These are phyloP conservation scores for Odontophorus gujanensis DNA, from an alignment of 2,113 vertebrate genomes.

Conservation along the genomic window DNA sequence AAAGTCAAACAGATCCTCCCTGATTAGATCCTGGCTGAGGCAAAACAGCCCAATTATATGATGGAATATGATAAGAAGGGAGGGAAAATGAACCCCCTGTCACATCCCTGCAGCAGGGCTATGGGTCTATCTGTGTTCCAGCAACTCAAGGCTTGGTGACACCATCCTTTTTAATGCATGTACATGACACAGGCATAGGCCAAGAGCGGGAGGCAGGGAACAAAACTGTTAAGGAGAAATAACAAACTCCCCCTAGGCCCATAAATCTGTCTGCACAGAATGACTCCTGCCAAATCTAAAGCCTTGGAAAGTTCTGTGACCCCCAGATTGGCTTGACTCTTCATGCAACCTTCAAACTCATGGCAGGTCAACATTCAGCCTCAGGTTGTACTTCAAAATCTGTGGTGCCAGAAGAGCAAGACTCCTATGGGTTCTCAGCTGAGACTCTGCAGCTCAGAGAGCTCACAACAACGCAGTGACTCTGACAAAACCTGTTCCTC, in stretches of 20 bases:
- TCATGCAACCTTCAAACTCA: not conserved
- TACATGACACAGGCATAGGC: not conserved
- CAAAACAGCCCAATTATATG: conserved; percentile 27
- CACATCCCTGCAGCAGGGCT: not conserved
- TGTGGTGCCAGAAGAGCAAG: not conserved
- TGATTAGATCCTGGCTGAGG: conserved; percentile 67
- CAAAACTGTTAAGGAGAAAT: not conserved
- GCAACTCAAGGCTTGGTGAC: not conserved
- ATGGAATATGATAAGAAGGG: not conserved
- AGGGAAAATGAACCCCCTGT: not conserved
- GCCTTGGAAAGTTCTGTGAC: not conserved
- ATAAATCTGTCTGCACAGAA: not conserved
- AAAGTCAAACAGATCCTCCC: conserved; percentile 65
- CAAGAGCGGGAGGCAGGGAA: not conserved
- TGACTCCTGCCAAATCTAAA: not conserved
- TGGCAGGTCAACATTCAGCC: not conserved
- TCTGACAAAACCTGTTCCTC: not conserved
- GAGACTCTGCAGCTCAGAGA: not conserved
- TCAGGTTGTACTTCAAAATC: not conserved
- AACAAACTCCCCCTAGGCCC: not conserved
- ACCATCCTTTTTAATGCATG: not conserved
- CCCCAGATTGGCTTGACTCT: not conserved
- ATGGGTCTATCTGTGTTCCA: not conserved
- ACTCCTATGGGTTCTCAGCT: not conserved
- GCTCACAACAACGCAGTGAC: not conserved